Evolutionary conservation across 2,797 vertebrate species (phyloP), one percentile per base, ranked within the genome.

Genomic region (Gobio occitaniae): DNA sequence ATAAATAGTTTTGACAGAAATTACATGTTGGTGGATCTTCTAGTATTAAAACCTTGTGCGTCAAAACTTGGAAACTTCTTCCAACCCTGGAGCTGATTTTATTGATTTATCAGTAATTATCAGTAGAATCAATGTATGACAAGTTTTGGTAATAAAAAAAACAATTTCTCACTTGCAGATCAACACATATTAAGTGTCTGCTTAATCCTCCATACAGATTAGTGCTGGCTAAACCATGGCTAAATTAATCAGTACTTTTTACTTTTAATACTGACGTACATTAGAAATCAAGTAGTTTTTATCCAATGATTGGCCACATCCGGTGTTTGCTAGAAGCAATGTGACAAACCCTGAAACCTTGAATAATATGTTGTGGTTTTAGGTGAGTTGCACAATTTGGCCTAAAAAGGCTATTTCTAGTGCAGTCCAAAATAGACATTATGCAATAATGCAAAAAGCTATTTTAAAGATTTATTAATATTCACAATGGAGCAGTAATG

Each of bases 271-370:
- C 7, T 1, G 7, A 41, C 7, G 38, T 41, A 41, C 7, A 7
- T 7, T 41, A 41, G 8, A 41, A 41, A 41, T 41, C 7, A 47
- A 47, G 44, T 47, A 10, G 44, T 47, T 47, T 3, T 3, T 21
- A 56, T 41, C 0, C 6, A 59, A 9, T 77, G 2, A 59, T 10
- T 12, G 16, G 4, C 17, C 19, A 77, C 54, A 16, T 59, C 7
- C 54, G 15, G 21, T 0, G 54, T 59, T 77, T 59, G 75, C 21
- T 59, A 74, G 13, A 50, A 50, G 15, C 13, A 3, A 25, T 2
- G 25, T 10, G 25, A 74, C 47, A 50, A 50, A 77, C 54, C 52
- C 52, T 59, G 12, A 77, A 77, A 59, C 74, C 36, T 76, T 76
- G 21, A 76, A 54, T 5, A 38, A 41, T 8, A 38, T 8, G 52